These are phyloP conservation scores for Parapristionchus giblindavisi DNA, from an alignment of 2,888 invertebrate species.

Conservation along the genomic window DNA sequence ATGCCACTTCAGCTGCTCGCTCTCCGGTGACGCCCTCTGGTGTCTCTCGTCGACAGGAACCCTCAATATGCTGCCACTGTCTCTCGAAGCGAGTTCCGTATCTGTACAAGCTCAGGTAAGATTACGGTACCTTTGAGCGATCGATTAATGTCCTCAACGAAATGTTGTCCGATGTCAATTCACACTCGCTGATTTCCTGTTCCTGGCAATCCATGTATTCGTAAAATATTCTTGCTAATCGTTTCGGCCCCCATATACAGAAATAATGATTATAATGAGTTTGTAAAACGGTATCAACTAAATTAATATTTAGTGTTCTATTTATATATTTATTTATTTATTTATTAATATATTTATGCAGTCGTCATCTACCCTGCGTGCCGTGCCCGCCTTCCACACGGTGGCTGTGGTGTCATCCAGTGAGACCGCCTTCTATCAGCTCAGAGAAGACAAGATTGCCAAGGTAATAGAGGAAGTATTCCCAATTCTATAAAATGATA, in stretches of 20 bases:
- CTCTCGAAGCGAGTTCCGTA: neutral
- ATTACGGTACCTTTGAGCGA: neutral
- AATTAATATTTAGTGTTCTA: too few relatives aligned
- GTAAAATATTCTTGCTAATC: too few relatives aligned
- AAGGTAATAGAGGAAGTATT: too few relatives aligned
- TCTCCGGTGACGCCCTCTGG: constrained; percentile 31
- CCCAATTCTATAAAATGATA: too few relatives aligned
- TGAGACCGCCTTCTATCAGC: constrained; percentile 1
- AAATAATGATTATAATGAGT: too few relatives aligned
- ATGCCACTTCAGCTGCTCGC: constrained; percentile 3
- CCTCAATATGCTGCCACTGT: constrained; percentile 13
- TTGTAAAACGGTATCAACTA: too few relatives aligned
- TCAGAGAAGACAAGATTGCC: constrained; percentile 8
- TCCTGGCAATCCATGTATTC: too few relatives aligned
- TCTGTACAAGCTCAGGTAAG: neutral
- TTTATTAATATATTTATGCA: neutral
- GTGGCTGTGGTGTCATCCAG: constrained; percentile 9
- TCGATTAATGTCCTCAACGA: too few relatives aligned
- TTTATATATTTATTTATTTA: neutral
- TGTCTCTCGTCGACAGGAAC: constrained; percentile 27
- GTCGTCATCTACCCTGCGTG: constrained; percentile 8
- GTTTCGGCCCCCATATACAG: too few relatives aligned
- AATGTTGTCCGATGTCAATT: too few relatives aligned
- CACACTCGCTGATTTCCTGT: too few relatives aligned
- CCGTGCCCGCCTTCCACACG: neutral